Base-by-base conservation (phyloP, 1,140 invertebrate species). In the Holotrichia oblita region DNA sequence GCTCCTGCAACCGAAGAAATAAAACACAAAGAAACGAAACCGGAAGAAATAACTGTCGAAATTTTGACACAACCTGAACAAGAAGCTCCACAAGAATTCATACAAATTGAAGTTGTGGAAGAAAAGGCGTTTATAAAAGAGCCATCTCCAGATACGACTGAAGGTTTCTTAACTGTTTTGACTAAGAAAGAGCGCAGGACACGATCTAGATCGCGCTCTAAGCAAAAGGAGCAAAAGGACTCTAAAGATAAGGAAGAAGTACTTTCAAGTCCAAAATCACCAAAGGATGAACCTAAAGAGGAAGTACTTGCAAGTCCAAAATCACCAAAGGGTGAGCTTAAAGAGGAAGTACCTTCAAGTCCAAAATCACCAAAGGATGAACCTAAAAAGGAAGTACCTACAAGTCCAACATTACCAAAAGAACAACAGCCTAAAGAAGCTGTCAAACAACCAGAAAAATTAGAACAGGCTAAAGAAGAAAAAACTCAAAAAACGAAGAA, bases 111-210 rank as follows among this genome's bases (percentile, higher is more conserved):
- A 79, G 76, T 81, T 44, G 80, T 82, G 73, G 72, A 78, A n/a
- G 80, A 81, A 81, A 75, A 73, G 4, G 22, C 44, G 14, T 55
- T 73, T 10, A 73, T 41, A 80, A 24, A 55, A 73, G 77, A 78
- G 81, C 44, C 73, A 84, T 24, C 73, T 42, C 48, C 42, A 55
- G 74, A 80, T 4, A 81, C 82, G 69, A 40, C 77, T 6, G 82
- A 86, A 80, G 85, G 84, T 42, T 85, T 85, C 74, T 81, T 85
- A 42, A 75, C 80, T n/a, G 74, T 82, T 4, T 3, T 74, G 41
- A 79, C 72, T 40, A 81, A 79, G 79, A 83, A 79, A 77, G 81
- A 82, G 72, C 78, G 81, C 4, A 42, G 82, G 72, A 74, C 78
- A 22, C 81, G 84, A 75, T 83, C 82, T 59, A 77, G 83, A 59